phyloP scores from a whole-genome alignment of 2,113 vertebrate genomes.

The Callorhinus ursinus region DNA sequence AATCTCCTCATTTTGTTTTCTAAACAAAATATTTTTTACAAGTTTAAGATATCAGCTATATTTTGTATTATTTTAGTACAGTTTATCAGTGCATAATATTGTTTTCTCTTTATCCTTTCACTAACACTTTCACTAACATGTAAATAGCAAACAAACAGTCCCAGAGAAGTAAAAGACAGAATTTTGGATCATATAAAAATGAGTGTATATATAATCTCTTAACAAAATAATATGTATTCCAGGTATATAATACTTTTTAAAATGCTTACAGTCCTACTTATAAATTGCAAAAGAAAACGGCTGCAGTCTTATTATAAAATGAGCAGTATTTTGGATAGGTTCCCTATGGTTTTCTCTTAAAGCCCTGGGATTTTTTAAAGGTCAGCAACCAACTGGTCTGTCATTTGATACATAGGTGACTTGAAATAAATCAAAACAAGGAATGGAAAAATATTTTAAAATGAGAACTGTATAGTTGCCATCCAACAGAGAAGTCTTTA shows the following conservation, averaged over 20 bases:
- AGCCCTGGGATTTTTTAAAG: conserved; percentile 76
- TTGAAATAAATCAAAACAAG: conserved; percentile 74
- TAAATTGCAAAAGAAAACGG: conserved; percentile 65
- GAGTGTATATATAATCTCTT: too few species aligned
- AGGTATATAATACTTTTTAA: not conserved
- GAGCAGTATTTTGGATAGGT: conserved; percentile 65
- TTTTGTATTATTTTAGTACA: not conserved
- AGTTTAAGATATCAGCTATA: not conserved
- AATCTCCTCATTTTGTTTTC: not conserved
- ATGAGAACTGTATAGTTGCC: conserved; percentile 69
- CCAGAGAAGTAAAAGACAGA: not conserved
- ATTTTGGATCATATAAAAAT: not conserved
- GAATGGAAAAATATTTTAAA: conserved; percentile 67
- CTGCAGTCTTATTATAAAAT: conserved; percentile 64
- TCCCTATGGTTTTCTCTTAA: conserved; percentile 73
- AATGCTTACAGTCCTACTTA: conserved; percentile 27
- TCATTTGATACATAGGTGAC: conserved; percentile 65
- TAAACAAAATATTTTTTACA: not conserved
- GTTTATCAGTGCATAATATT: not conserved
- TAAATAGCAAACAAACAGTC: not conserved
- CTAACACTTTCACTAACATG: not conserved
- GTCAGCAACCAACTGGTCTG: conserved; percentile 76
- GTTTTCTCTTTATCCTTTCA: not conserved
- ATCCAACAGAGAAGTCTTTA: conserved; percentile 74
- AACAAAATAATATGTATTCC: not conserved